Conservation (phyloP, 2,888 invertebrate genomes). For the Helicoverpa assulta region DNA sequence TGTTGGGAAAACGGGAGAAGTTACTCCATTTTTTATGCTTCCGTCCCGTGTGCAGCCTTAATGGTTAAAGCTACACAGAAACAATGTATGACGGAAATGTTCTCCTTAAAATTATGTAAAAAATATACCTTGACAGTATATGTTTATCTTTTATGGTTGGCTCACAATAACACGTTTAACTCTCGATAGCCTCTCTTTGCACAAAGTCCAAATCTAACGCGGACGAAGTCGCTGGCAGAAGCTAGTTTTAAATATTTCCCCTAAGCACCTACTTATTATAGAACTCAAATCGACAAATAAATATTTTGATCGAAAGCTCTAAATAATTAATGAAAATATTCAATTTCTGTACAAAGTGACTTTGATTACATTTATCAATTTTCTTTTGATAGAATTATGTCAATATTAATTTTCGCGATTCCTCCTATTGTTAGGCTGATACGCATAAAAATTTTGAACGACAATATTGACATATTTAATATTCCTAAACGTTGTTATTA, state of each 20-base stretch:
- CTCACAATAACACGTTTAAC: no score
- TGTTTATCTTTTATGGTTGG: no score
- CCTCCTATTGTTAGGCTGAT: background rate
- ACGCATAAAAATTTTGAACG: background rate
- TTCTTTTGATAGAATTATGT: conserved; percentile 5
- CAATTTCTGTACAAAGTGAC: background rate
- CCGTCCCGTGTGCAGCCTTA: no score
- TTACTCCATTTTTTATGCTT: no score
- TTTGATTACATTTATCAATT: conserved; percentile 7
- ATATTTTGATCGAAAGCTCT: background rate
- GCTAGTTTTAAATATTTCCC: background rate
- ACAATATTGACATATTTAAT: conserved; percentile 1
- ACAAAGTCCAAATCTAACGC: no score
- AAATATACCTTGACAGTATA: no score
- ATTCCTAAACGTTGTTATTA: background rate
- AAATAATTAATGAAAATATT: conserved; percentile 1
- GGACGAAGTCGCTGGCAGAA: no score
- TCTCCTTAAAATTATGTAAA: no score
- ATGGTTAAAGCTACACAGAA: no score
- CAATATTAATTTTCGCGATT: conserved; percentile 13
- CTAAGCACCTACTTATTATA: background rate
- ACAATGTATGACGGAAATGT: no score
- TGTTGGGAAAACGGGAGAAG: no score
- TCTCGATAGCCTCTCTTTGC: no score
- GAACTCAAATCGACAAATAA: background rate